Evolutionary conservation across 1,140 invertebrate species (phyloP), one percentile per base, ranked within the genome.

Genomic region (Diprion similis): DNA sequence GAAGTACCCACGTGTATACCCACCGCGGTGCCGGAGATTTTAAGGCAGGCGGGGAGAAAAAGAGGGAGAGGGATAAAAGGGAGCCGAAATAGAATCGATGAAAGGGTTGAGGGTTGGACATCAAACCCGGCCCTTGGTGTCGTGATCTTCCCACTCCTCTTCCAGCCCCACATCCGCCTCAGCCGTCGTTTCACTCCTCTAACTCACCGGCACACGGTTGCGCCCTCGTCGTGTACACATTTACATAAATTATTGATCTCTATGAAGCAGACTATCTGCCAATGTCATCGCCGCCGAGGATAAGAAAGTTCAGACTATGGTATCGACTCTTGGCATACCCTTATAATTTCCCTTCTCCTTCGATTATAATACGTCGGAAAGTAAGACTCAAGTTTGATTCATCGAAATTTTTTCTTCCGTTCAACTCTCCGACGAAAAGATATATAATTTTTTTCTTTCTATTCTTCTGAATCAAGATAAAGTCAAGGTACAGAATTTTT

Each of bases 161-260:
- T 79, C 76, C 72, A 72, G 24, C 73, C 76, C 71, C 78, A 77
- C 75, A 77, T 79, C 77, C 78, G 81, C 73, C 77, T 79, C 78
- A 73, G 73, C 82, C 78, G 78, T 66, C 71, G 47, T 64, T 45
- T 74, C 75, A 71, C 73, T 75, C 76, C 75, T 82, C 83, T 87
- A 87, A 87, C 85, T 87, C 87, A 87, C 84, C 83, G 85, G 84
- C 85, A 87, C 86, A 86, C 85, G 84, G 84, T 86, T 86, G 86
- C 85, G 81, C 85, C 85, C 85, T 85, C 83, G 83, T 85, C 83
- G 82, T 83, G 82, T 87, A 86, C 85, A 87, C 86, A 88, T 88
- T 88, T 88, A 85, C 87, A 88, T 88, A 87, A 88, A 87, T 87
- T 88, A 88, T 87, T 87, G 87, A 88, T 87, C 86, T 83, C 82